Conservation (phyloP, 1,140 invertebrate species). For the Bombus waltoni region DNA sequence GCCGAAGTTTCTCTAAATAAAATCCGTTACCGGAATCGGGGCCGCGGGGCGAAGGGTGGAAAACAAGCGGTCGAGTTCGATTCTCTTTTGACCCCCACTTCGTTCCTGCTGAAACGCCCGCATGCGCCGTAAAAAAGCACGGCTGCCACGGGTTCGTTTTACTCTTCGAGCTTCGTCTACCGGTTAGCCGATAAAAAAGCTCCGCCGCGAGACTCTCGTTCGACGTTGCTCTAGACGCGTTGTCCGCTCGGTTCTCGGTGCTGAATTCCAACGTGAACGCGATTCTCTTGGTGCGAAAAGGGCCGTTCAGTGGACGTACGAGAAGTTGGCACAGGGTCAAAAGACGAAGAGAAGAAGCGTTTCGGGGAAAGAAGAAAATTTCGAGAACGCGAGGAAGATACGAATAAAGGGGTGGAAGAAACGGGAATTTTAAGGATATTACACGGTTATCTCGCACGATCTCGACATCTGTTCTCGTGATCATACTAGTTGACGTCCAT, state of each 20-base stretch:
- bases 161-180: slow-evolving; percentile 70
- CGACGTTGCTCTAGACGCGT: slow-evolving; percentile 44
- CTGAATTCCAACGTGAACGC: slow-evolving; percentile 27
- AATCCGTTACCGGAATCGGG: slow-evolving; percentile 29
- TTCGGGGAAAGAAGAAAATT: neutral
- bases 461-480: slow-evolving; percentile 54
- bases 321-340: neutral
- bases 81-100: slow-evolving; percentile 68
- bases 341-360: neutral
- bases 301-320: slow-evolving; percentile 11
- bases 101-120: slow-evolving; percentile 60
- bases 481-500: slow-evolving; percentile 66
- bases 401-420: neutral
- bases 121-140: slow-evolving; percentile 78
- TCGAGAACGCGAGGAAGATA: slow-evolving; percentile 11
- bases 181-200: slow-evolving; percentile 77
- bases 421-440: slow-evolving; percentile 58
- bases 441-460: slow-evolving; percentile 52
- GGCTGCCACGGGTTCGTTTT: slow-evolving; percentile 66
- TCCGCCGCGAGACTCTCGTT: slow-evolving; percentile 64
- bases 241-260: slow-evolving; percentile 14
- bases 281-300: slow-evolving; percentile 42
- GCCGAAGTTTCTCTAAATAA: slow-evolving; percentile 61
- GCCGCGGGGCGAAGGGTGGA: slow-evolving; percentile 42
- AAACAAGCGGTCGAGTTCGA: slow-evolving; percentile 59